These are phyloP conservation scores for Ailuropoda melanoleuca DNA, from an alignment of 2,113 vertebrate species.

Conservation along the genomic window DNA sequence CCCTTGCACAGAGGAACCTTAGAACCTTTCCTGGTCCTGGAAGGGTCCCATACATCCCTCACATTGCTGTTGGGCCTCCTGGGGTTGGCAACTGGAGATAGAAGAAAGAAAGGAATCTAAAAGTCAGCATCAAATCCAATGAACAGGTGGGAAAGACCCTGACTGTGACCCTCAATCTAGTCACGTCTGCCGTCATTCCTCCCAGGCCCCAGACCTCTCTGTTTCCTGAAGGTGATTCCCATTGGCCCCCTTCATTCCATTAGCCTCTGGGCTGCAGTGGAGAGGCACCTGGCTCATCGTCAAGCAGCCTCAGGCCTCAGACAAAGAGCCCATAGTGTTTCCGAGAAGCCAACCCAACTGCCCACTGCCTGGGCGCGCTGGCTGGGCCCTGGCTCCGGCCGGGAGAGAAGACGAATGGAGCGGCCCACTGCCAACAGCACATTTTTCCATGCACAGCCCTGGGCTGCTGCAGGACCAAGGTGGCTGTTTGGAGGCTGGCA, in stretches of 20 bases:
- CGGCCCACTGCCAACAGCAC: neutral
- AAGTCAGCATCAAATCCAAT: neutral
- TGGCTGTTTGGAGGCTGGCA: constrained; percentile 71
- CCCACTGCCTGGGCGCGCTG: constrained; percentile 60
- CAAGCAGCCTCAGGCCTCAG: neutral
- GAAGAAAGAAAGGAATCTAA: neutral
- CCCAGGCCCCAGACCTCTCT: neutral
- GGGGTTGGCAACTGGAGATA: neutral
- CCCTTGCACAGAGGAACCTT: neutral
- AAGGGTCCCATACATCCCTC: neutral
- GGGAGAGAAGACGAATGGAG: constrained; percentile 54
- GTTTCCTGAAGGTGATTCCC: neutral
- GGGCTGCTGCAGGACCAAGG: neutral
- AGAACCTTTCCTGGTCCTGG: neutral
- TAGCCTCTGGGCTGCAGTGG: neutral
- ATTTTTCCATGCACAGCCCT: constrained; percentile 45
- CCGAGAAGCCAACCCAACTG: neutral
- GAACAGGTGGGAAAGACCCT: neutral
- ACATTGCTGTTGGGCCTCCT: neutral
- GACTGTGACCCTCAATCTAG: neutral
- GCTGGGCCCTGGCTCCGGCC: constrained; percentile 56
- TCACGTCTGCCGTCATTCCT: neutral
- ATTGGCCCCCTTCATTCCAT: neutral
- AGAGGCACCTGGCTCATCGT: constrained; percentile 36
- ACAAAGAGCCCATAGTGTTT: constrained; percentile 73